Evolutionary conservation across 1,140 invertebrate genomes (phyloP).

Genomic region (Drosophila jambulina): DNA sequence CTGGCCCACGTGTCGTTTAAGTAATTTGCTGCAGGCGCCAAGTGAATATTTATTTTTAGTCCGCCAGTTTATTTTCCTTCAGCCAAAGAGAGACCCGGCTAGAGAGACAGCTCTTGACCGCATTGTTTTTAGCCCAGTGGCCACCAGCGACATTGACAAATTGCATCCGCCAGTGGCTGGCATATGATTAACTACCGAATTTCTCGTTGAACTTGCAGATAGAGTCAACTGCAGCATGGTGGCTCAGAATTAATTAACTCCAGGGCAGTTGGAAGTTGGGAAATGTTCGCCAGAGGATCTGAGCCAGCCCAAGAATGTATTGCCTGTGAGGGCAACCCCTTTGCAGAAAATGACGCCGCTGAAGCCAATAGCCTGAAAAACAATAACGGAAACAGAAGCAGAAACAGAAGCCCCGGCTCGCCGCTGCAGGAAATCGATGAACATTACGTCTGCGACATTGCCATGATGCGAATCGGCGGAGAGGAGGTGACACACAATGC

Average conservation of each 20-base stretch:
- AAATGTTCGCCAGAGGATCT: slow-evolving; percentile 47
- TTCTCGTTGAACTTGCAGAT: slow-evolving; percentile 51
- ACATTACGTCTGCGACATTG: slow-evolving; percentile 74
- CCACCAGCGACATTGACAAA: slow-evolving; percentile 50
- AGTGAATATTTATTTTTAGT: slow-evolving; percentile 52
- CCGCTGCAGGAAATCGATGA: slow-evolving; percentile 65
- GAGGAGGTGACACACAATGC: slow-evolving; percentile 41
- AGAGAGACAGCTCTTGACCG: slow-evolving; percentile 20
- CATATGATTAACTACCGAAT: slow-evolving; percentile 45
- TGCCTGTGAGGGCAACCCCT: slow-evolving; percentile 15
- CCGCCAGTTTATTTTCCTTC: slow-evolving; percentile 12
- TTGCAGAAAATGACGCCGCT: slow-evolving; percentile 1
- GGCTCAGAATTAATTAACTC: slow-evolving; percentile 58
- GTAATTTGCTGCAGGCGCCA: slow-evolving; percentile 43
- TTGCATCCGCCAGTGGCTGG: slow-evolving; percentile 5
- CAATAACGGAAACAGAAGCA: slow-evolving; percentile 5
- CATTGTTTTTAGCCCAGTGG: slow-evolving; percentile 32
- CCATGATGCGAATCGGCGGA: slow-evolving; percentile 74
- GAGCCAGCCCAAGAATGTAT: slow-evolving; percentile 10
- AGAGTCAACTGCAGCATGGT: slow-evolving; percentile 56
- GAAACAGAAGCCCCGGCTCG: slow-evolving; percentile 22
- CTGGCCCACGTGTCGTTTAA: slow-evolving; percentile 46
- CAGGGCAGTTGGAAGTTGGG: slow-evolving; percentile 45
- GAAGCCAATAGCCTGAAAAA: slow-evolving; percentile 7
- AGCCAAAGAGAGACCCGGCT: neutral